phyloP scores from a whole-genome alignment of 2,888 invertebrate species.

The Julus scanicus region DNA sequence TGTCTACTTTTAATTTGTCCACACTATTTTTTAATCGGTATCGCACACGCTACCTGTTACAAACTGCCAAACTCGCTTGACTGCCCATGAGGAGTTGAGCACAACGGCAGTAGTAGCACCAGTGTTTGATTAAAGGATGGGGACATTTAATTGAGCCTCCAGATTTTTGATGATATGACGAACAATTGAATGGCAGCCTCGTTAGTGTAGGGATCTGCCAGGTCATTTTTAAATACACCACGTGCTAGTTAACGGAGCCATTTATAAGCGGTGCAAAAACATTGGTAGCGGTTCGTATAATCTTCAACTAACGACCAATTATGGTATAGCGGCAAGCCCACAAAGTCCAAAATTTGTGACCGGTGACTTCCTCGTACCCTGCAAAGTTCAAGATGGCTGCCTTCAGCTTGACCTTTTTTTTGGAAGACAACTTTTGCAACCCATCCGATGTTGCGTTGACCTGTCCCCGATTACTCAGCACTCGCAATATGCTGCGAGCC shows the following conservation, averaged over 20 bases:
- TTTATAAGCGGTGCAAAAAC: not conserved
- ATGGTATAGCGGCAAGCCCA: not conserved
- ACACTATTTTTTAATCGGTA: not conserved
- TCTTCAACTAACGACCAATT: not conserved
- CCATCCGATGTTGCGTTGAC: not conserved
- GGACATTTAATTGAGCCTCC: not conserved
- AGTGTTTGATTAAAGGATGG: not conserved
- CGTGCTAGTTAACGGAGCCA: not conserved
- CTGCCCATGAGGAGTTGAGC: conserved; percentile 6
- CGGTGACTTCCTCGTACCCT: conserved; percentile 19
- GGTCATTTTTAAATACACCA: not conserved
- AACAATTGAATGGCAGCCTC: conserved; percentile 39
- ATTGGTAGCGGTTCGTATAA: conserved; percentile 14
- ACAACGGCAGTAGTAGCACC: not conserved
- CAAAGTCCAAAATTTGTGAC: not conserved
- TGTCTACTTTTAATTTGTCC: conserved; percentile 7
- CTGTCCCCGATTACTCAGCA: conserved; percentile 10
- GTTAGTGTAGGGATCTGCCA: not conserved
- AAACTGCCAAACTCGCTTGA: conserved; percentile 8
- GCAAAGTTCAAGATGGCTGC: conserved; percentile 22
- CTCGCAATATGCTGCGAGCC: not conserved
- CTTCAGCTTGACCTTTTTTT: not conserved
- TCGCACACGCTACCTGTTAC: not conserved
- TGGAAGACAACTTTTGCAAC: not conserved
- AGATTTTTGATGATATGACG: conserved; percentile 3